Conservation (phyloP, 2,113 vertebrate species). For the Aptenodytes patagonicus region DNA sequence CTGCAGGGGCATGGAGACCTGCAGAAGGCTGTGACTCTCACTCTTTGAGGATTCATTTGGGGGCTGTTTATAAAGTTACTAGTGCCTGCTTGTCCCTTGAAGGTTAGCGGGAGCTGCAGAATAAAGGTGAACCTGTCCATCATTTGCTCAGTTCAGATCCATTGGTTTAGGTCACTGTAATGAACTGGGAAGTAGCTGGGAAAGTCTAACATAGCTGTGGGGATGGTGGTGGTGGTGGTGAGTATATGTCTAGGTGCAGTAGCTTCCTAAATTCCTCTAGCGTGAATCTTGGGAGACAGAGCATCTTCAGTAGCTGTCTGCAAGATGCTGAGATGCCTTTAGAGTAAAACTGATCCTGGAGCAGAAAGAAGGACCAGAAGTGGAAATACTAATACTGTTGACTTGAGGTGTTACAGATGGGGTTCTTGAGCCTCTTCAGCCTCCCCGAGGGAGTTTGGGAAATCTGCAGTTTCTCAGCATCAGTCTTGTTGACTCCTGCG, state of each 20-base stretch:
- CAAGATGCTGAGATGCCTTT: neutral
- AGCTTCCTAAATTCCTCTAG: neutral
- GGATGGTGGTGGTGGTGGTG: neutral
- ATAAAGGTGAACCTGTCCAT: neutral
- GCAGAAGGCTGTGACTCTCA: neutral
- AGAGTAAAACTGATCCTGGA: neutral
- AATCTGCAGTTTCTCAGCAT: neutral
- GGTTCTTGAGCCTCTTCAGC: neutral
- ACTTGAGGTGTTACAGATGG: neutral
- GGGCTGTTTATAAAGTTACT: neutral
- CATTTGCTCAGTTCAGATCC: neutral
- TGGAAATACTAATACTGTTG: neutral
- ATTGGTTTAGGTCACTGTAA: neutral
- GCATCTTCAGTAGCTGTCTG: neutral
- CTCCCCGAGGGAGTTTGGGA: neutral
- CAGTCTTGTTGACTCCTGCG: neutral
- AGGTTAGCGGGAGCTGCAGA: neutral
- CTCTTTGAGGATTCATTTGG: neutral
- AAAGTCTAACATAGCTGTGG: rapidly evolving
- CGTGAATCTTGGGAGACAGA: neutral
- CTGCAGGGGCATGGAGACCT: rapidly evolving
- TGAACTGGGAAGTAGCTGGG: neutral
- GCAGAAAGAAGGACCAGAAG: neutral
- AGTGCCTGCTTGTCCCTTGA: neutral
- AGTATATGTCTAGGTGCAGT: neutral